A percentile compares a stretch with the other conserved stretches of the same genome.
Evolutionary conservation across 1,140 invertebrate genomes (phyloP).

Genomic region (Araneus ventricosus): DNA sequence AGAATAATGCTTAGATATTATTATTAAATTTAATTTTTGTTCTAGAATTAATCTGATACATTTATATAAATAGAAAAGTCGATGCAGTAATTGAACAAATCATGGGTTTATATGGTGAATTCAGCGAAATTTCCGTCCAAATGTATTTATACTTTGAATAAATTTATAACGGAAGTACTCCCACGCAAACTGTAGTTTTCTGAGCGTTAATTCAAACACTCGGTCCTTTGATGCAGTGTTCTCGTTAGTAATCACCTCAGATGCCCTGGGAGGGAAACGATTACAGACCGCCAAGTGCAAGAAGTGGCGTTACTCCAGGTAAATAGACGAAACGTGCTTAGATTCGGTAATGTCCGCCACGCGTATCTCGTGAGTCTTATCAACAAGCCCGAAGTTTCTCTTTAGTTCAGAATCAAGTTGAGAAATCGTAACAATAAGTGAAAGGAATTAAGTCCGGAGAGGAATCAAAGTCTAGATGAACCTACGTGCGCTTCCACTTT

Average conservation of each 20-base stretch:
- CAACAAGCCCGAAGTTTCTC: background rate
- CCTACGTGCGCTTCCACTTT: too few species aligned
- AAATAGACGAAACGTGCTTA: background rate
- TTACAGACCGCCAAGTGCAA: constrained; percentile 1
- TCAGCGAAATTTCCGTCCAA: too few species aligned
- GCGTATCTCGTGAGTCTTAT: background rate
- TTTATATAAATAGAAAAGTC: too few species aligned
- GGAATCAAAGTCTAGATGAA: too few species aligned
- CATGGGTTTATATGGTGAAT: too few species aligned
- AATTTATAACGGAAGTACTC: too few species aligned
- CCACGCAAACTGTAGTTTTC: background rate
- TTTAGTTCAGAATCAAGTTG: background rate
- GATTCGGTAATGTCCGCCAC: background rate
- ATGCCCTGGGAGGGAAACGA: background rate
- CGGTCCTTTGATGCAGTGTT: background rate
- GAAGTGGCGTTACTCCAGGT: background rate
- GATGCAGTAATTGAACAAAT: too few species aligned
- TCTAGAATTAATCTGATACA: too few species aligned
- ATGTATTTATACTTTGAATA: too few species aligned
- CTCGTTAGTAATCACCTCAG: background rate
- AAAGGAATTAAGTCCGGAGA: too few species aligned
- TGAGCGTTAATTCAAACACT: background rate
- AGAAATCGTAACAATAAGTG: background rate
- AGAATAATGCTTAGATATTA: too few species aligned
- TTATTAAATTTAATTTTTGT: too few species aligned